phyloP scores from a whole-genome alignment of 1,140 invertebrate genomes.

The Hylaeus anthracinus region DNA sequence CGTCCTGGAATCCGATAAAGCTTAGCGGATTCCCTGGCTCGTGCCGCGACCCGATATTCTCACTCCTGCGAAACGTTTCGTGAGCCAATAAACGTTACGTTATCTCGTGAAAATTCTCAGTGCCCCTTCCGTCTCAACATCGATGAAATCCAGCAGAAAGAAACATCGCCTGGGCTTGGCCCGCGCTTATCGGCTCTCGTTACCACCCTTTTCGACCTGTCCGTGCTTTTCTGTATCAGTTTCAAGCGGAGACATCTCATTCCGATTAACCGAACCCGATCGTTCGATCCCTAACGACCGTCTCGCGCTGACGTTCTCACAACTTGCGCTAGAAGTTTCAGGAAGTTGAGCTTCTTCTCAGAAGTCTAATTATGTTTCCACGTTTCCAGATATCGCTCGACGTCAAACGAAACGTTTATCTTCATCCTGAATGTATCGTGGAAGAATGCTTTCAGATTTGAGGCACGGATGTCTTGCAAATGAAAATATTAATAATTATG shows the following conservation, averaged over 20 bases:
- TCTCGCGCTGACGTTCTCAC: too few relatives aligned
- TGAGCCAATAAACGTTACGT: constrained; percentile 46
- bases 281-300: neutral
- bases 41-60: constrained; percentile 41
- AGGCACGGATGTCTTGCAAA: too few relatives aligned
- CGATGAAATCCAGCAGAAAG: constrained; percentile 11
- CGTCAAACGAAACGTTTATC: too few relatives aligned
- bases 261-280: neutral
- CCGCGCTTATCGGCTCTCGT: neutral
- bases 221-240: neutral
- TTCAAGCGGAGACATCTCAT: too few relatives aligned
- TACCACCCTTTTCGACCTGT: neutral
- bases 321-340: too few relatives aligned
- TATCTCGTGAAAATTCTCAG: constrained; percentile 34
- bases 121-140: neutral
- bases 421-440: too few relatives aligned
- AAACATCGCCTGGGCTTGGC: constrained; percentile 5
- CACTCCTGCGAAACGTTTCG: constrained; percentile 15
- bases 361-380: too few relatives aligned
- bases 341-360: too few relatives aligned
- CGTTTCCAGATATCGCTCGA: too few relatives aligned
- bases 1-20: constrained; percentile 32
- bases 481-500: too few relatives aligned
- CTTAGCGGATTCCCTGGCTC: constrained; percentile 8
- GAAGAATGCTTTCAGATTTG: too few relatives aligned